Conservation (phyloP, 2,113 vertebrate genomes). For the Orientallactaga bullata region DNA sequence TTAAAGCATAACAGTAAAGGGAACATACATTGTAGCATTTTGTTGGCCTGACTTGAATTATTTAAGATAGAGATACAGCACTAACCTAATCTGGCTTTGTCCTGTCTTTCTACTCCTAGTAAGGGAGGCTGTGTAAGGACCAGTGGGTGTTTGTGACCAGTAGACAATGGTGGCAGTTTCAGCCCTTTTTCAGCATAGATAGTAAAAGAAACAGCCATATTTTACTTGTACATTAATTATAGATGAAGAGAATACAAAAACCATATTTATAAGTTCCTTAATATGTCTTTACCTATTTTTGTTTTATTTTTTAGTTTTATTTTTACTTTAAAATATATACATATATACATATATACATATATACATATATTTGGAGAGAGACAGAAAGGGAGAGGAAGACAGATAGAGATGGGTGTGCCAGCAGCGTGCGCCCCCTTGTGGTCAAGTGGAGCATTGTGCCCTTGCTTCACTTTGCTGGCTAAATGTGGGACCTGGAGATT, state of each 20-base stretch:
- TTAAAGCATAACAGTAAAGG: conserved; percentile 21
- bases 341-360: too few species aligned
- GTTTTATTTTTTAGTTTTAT: background rate
- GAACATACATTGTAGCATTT: background rate
- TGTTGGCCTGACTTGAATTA: background rate
- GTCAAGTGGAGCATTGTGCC: too few species aligned
- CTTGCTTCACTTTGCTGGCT: too few species aligned
- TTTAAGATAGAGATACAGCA: background rate
- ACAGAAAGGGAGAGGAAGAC: too few species aligned
- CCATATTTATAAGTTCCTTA: conserved; percentile 3
- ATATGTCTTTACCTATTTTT: background rate
- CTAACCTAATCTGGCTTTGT: background rate
- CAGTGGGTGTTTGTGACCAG: background rate
- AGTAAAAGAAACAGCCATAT: background rate
- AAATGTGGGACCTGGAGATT: too few species aligned
- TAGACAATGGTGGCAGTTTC: background rate
- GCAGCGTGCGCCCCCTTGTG: too few species aligned
- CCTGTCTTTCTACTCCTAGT: background rate
- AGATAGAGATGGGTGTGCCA: too few species aligned
- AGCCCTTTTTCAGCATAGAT: background rate
- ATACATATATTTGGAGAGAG: too few species aligned
- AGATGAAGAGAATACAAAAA: background rate
- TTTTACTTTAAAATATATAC: too few species aligned
- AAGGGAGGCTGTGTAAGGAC: background rate
- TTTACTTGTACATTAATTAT: conserved; percentile 33